These are phyloP conservation scores for Epizoanthus stellaris DNA, from an alignment of 92 coral and sea anemone species.

Conservation along the genomic window DNA sequence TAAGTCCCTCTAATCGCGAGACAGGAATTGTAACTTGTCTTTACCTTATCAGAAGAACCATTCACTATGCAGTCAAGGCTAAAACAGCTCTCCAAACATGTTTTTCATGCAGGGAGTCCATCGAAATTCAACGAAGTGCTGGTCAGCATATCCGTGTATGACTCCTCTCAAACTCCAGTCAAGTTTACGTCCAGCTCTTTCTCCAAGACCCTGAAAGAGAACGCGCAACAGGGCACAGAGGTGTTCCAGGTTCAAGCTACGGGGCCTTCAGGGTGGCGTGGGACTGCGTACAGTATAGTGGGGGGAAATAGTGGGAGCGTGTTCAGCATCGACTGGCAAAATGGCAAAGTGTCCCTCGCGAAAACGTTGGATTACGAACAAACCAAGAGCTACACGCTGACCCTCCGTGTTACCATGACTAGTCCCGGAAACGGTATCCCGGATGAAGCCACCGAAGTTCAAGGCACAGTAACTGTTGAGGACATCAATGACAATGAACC, in stretches of 20 bases:
- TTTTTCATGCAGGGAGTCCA: conserved; percentile 6
- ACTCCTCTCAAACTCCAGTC: conserved; percentile 50
- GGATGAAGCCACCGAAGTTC: conserved; percentile 69
- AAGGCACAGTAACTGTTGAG: conserved; percentile 63
- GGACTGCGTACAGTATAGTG: conserved; percentile 67
- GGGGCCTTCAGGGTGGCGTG: conserved; percentile 57
- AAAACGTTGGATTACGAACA: conserved; percentile 76
- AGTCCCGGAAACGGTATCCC: conserved; percentile 40
- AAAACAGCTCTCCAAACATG: not conserved
- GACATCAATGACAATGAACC: conserved; percentile 91
- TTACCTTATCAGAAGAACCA: not conserved
- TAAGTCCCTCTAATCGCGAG: too few relatives aligned
- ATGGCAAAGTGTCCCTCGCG: conserved; percentile 67
- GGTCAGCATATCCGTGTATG: conserved; percentile 72
- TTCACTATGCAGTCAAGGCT: not conserved
- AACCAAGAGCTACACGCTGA: conserved; percentile 59
- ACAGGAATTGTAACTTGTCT: too few relatives aligned
- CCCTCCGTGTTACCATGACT: conserved; percentile 68
- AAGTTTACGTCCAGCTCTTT: conserved; percentile 54
- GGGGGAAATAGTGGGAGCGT: conserved; percentile 76
- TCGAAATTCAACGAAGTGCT: conserved; percentile 64
- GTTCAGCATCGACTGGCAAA: conserved; percentile 64
- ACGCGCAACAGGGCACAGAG: conserved; percentile 39
- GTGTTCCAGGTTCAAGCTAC: conserved; percentile 69
- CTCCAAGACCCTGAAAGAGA: conserved; percentile 62